These are phyloP conservation scores for Leptestheria dahalacensis DNA, from an alignment of 1,140 invertebrate species.

Conservation along the genomic window DNA sequence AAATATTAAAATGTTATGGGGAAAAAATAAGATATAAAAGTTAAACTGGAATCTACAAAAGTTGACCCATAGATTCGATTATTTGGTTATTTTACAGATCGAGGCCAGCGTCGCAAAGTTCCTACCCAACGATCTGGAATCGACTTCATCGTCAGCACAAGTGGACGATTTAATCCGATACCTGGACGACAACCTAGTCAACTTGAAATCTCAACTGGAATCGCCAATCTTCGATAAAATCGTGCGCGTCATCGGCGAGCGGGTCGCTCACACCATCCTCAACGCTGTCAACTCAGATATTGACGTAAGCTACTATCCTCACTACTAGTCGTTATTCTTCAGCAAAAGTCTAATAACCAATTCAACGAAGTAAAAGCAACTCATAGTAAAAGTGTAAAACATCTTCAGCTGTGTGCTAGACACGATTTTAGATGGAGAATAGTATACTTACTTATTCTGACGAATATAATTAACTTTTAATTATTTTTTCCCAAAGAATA, in stretches of 20 bases:
- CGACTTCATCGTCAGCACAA: slow-evolving; percentile 1
- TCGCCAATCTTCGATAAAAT: slow-evolving; percentile 11
- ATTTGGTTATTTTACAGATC: slow-evolving; percentile 5
- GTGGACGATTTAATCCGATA: slow-evolving; percentile 17
- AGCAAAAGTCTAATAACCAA: too few species aligned
- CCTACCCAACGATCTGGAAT: neutral
- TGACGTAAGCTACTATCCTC: slow-evolving; percentile 40
- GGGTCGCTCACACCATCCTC: neutral
- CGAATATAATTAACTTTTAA: slow-evolving; percentile 17
- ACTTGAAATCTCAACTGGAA: slow-evolving; percentile 15
- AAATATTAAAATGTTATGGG: too few species aligned
- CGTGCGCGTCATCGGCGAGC: neutral
- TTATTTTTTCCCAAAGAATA: slow-evolving; percentile 46
- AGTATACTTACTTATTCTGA: too few species aligned
- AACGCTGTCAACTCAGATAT: slow-evolving; percentile 50
- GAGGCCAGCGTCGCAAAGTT: neutral
- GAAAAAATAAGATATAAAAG: too few species aligned
- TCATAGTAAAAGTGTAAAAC: too few species aligned
- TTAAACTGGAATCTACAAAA: too few species aligned
- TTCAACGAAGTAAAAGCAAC: too few species aligned
- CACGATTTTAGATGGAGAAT: too few species aligned
- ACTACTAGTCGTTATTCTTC: neutral
- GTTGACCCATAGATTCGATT: too few species aligned
- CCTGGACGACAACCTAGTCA: slow-evolving; percentile 16
- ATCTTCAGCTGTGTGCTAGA: too few species aligned